Base-by-base conservation (phyloP, 2,888 invertebrate species). In the Geophilus truncorum region DNA sequence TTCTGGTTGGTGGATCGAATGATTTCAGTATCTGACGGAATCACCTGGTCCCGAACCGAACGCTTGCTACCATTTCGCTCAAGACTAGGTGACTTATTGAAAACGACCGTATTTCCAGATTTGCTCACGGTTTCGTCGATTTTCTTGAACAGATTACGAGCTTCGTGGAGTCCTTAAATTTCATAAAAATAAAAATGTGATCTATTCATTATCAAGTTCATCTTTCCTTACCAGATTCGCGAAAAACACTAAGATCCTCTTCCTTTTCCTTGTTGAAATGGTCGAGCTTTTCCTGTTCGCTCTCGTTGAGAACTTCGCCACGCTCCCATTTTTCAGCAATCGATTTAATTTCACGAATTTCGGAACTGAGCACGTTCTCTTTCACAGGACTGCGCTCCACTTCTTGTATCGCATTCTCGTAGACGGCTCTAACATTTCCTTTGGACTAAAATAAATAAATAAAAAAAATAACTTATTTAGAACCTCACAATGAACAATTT, bases 341-440 rank as follows among this genome's bases (percentile, higher is more conserved):
- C 9, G 81, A 81, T 21, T 70, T 83, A 23, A 40, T 28, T 15
- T 82, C 77, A 28, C 70, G 80, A 15, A 79, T 3, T 90, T 90
- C 81, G 78, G 81, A 1, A 80, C 51, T n/a, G 57, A 75, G 36
- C 78, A 90, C 86, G 93, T 94, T 82, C 93, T 93, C 84, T 93
- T 94, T 84, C 92, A 91, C 0, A 28, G 83, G 81, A 25, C 81
- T 81, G 75, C 84, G 84, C 6, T 82, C 80, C 18, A 83, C 82
- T 30, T 82, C 82, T 82, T 84, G 84, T 23, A 95, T 93, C 0
- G 95, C 95, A 85, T 95, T 94, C 85, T 96, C 95, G 86, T 96
- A 96, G 90, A 94, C 92, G 85, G 95, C 95, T 86, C 95, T 96
- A 88, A 96, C 93, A 85, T 94, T 94, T 0, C 92, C 94, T 88